Percentiles rank a stretch among this genome's conserved stretches.
Conservation (phyloP, 2,888 invertebrate species). For the Drosophila nigricruria region DNA sequence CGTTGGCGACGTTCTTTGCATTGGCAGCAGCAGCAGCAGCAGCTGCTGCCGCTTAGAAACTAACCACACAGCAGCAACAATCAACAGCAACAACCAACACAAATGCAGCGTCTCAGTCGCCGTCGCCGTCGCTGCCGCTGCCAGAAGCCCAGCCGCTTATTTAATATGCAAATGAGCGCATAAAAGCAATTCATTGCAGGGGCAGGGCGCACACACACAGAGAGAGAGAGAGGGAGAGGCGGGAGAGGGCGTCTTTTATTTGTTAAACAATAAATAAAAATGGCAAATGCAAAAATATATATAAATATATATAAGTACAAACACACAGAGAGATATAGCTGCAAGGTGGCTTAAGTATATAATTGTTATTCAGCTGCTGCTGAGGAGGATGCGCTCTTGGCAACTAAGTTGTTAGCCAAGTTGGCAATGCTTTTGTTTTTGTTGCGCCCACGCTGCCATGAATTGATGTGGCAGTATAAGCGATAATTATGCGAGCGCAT, state of each 20-base stretch:
- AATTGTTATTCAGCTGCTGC: slow-evolving; percentile 69
- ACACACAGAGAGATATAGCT: slow-evolving; percentile 1
- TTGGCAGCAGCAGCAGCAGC: slow-evolving; percentile 48
- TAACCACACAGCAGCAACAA: slow-evolving; percentile 49
- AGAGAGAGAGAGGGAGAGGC: neutral
- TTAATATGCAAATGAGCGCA: slow-evolving; percentile 80
- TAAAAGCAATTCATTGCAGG: slow-evolving; percentile 78
- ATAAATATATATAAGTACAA: neutral
- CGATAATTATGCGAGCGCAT: slow-evolving; percentile 73
- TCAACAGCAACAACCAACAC: slow-evolving; percentile 50
- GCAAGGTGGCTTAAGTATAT: slow-evolving; percentile 32
- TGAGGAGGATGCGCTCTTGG: slow-evolving; percentile 68
- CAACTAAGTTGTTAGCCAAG: slow-evolving; percentile 45
- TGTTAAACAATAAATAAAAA: slow-evolving; percentile 72
- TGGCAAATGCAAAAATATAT: slow-evolving; percentile 41
- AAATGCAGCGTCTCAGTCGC: slow-evolving; percentile 51
- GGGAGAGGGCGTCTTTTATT: slow-evolving; percentile 45
- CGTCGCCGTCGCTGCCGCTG: slow-evolving; percentile 18
- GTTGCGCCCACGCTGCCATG: slow-evolving; percentile 47
- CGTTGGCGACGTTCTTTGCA: slow-evolving; percentile 60
- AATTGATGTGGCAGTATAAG: slow-evolving; percentile 62
- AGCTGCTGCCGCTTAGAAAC: slow-evolving; percentile 71
- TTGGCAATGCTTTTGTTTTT: slow-evolving; percentile 24
- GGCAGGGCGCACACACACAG: slow-evolving; percentile 42
- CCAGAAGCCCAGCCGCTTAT: slow-evolving; percentile 57